phyloP scores from a whole-genome alignment of 2,113 vertebrate genomes.

The Dasyprocta punctata region DNA sequence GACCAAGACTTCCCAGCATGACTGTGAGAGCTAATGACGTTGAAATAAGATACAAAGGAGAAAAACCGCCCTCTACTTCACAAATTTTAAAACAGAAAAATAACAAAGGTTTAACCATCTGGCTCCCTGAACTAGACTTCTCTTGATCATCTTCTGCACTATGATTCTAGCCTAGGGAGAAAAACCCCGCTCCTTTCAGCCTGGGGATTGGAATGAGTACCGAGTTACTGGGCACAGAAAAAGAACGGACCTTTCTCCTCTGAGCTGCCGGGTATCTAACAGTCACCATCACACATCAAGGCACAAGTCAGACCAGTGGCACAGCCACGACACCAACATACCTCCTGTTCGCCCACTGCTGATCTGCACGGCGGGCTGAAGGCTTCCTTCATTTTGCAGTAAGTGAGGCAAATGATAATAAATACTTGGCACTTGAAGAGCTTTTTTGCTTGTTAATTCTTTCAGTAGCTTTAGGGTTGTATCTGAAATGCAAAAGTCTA shows the following conservation, averaged over 20 bases:
- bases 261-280: slow-evolving; percentile 13
- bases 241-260: slow-evolving; percentile 42
- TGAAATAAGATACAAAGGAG: background rate
- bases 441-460: slow-evolving; percentile 94
- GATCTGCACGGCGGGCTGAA: slow-evolving; percentile 96
- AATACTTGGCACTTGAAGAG: slow-evolving; percentile 98
- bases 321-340: slow-evolving; percentile 76
- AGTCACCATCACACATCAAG: background rate
- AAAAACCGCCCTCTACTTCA: background rate
- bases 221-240: slow-evolving; percentile 13
- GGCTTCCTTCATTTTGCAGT: slow-evolving; percentile 96
- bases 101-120: background rate
- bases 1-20: background rate
- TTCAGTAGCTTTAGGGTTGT: slow-evolving; percentile 97
- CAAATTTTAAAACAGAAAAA: slow-evolving; percentile 22
- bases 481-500: slow-evolving; percentile 86
- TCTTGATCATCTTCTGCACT: background rate
- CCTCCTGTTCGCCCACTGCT: slow-evolving; percentile 96
- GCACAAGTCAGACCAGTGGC: background rate
- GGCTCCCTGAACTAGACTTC: slow-evolving; percentile 3
- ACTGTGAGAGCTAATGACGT: background rate
- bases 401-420: slow-evolving; percentile 99
- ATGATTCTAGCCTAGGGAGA: background rate
- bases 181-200: slow-evolving; percentile 64
- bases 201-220: background rate